These are phyloP conservation scores for Dermolepida albohirtum DNA, from an alignment of 2,888 invertebrate species.

Conservation along the genomic window DNA sequence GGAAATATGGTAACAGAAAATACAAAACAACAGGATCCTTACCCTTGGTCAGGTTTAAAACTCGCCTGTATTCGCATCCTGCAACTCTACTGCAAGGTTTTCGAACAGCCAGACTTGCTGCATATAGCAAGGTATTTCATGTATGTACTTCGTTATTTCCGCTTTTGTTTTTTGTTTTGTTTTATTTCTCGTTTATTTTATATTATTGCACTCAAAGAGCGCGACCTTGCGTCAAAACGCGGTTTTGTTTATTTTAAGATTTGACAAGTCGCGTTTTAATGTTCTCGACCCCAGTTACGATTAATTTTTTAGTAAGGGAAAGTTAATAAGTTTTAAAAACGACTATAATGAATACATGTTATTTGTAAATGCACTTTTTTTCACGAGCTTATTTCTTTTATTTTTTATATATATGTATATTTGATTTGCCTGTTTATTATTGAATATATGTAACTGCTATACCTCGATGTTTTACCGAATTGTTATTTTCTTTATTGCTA, in stretches of 20 bases:
- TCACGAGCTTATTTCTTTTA: too few relatives aligned
- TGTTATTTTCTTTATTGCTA: too few relatives aligned
- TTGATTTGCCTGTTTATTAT: too few relatives aligned
- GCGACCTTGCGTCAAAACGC: slow-evolving; percentile 19
- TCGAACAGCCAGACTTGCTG: slow-evolving; percentile 70
- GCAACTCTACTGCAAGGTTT: slow-evolving; percentile 88
- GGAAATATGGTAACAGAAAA: slow-evolving; percentile 52
- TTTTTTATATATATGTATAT: too few relatives aligned
- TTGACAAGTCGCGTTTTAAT: not conserved
- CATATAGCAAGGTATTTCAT: slow-evolving; percentile 50
- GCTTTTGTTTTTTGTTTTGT: slow-evolving; percentile 26
- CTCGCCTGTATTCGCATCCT: slow-evolving; percentile 86
- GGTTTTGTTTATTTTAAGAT: slow-evolving; percentile 29
- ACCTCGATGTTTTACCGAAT: too few relatives aligned
- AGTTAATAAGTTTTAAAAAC: too few relatives aligned
- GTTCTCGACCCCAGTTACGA: too few relatives aligned
- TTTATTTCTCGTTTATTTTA: not conserved
- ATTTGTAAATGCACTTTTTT: too few relatives aligned
- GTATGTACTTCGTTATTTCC: slow-evolving; percentile 39
- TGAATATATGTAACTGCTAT: too few relatives aligned
- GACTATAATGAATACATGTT: too few relatives aligned
- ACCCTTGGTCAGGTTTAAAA: slow-evolving; percentile 85
- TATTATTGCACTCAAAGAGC: slow-evolving; percentile 3
- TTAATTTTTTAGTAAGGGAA: too few relatives aligned
- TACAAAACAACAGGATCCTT: slow-evolving; percentile 52